Evolutionary conservation across 2,797 vertebrate genomes (phyloP).

Genomic region (Cyprinella venusta): DNA sequence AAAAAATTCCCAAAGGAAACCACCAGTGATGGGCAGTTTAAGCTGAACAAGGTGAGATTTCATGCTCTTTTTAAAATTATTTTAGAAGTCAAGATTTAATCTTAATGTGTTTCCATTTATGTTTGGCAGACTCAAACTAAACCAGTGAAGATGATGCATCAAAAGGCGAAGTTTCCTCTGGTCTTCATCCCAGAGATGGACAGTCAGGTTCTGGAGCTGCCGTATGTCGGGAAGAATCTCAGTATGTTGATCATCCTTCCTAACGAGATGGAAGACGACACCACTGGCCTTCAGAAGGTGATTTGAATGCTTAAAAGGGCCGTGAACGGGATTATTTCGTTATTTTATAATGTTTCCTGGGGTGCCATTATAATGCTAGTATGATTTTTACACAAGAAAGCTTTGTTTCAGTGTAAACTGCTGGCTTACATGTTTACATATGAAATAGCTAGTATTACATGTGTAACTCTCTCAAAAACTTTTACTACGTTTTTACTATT

Average conservation of each 20-base stretch:
- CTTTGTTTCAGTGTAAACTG: too few species aligned
- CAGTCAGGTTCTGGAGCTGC: conserved; percentile 85
- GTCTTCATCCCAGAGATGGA: conserved; percentile 71
- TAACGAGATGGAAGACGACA: conserved; percentile 71
- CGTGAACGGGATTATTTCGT: too few species aligned
- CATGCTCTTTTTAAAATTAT: background rate
- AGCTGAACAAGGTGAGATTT: conserved; percentile 70
- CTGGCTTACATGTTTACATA: too few species aligned
- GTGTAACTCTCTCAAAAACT: too few species aligned
- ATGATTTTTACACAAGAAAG: too few species aligned
- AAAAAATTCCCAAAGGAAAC: conserved; percentile 59
- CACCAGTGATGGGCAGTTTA: conserved; percentile 68
- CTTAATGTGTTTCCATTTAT: background rate
- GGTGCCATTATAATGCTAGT: too few species aligned
- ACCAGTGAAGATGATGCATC: conserved; percentile 87
- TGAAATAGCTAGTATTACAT: too few species aligned
- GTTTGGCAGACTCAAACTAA: conserved; percentile 73
- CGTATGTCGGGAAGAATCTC: conserved; percentile 79
- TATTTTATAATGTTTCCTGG: too few species aligned
- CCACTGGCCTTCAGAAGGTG: conserved; percentile 83
- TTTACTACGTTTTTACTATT: too few species aligned
- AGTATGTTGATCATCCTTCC: conserved; percentile 90
- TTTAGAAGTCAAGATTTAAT: background rate
- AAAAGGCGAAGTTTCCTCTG: conserved; percentile 73
- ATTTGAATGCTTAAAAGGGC: background rate